Evolutionary conservation across 2,888 invertebrate genomes (phyloP).

Genomic region (Gibbula magus): DNA sequence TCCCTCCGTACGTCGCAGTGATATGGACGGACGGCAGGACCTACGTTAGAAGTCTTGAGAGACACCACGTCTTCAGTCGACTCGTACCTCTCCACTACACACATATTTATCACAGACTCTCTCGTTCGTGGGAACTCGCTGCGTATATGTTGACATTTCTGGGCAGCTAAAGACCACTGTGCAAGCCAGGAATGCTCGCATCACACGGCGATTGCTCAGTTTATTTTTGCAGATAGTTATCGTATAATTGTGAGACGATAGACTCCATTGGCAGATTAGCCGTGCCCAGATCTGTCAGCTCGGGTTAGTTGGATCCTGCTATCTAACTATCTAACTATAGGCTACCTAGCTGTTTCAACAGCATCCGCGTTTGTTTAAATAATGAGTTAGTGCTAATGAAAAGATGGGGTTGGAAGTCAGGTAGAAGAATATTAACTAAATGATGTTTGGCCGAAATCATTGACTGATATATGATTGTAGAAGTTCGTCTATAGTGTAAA

Average conservation of each 20-base stretch:
- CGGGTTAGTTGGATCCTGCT: background rate
- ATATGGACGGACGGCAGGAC: too few relatives aligned
- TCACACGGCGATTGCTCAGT: background rate
- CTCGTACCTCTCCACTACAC: background rate
- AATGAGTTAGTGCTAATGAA: background rate
- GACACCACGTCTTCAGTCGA: background rate
- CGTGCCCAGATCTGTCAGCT: background rate
- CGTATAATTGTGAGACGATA: slow-evolving; percentile 5
- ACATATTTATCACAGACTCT: background rate
- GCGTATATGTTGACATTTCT: background rate
- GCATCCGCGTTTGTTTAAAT: background rate
- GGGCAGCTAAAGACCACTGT: background rate
- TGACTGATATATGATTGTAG: too few relatives aligned
- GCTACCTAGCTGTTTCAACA: too few relatives aligned
- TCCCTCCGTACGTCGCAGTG: background rate
- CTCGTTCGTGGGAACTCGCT: background rate
- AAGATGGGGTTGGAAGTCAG: too few relatives aligned
- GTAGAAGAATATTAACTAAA: too few relatives aligned
- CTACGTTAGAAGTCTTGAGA: too few relatives aligned
- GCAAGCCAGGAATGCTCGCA: background rate
- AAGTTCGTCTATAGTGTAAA: too few relatives aligned
- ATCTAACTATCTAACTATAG: background rate
- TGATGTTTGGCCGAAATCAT: too few relatives aligned
- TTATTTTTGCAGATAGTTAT: slow-evolving; percentile 13
- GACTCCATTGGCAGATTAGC: background rate